A percentile compares a stretch with the other conserved stretches of the same genome.
phyloP scores from a whole-genome alignment of 2,113 vertebrate species.

The Chloroceryle aenea region DNA sequence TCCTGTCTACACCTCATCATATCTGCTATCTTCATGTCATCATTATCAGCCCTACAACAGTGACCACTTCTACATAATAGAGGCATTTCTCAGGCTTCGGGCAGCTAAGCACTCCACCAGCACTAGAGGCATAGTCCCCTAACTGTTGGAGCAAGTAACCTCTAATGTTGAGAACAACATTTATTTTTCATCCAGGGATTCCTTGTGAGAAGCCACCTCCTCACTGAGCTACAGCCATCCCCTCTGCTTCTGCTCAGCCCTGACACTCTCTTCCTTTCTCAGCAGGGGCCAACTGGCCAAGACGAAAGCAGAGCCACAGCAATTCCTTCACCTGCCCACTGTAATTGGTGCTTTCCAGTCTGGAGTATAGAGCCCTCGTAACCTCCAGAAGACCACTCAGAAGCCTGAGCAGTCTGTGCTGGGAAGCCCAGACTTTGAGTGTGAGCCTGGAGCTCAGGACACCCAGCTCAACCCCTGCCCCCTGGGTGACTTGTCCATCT shows the following conservation, averaged over 20 bases:
- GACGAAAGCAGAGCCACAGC: neutral
- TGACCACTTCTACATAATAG: neutral
- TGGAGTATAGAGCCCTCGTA: neutral
- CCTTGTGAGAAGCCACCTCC: neutral
- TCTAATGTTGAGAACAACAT: too few relatives aligned
- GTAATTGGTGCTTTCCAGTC: neutral
- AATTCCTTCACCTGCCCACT: neutral
- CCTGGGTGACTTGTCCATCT: neutral
- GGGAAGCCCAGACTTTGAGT: neutral
- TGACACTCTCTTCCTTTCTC: neutral
- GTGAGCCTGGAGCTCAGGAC: neutral
- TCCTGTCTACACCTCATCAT: neutral
- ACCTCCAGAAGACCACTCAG: neutral
- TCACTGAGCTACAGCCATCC: neutral
- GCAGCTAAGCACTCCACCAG: neutral
- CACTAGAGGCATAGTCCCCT: neutral
- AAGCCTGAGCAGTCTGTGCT: neutral
- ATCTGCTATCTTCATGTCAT: neutral
- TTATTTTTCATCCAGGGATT: neutral
- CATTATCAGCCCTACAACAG: neutral
- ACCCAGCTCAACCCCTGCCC: neutral
- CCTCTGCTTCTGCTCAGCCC: neutral
- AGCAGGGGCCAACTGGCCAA: neutral
- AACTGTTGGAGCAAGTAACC: neutral
- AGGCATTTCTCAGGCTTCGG: neutral